Evolutionary conservation across 2,113 vertebrate genomes (phyloP).

Genomic region (Agelaius phoeniceus): DNA sequence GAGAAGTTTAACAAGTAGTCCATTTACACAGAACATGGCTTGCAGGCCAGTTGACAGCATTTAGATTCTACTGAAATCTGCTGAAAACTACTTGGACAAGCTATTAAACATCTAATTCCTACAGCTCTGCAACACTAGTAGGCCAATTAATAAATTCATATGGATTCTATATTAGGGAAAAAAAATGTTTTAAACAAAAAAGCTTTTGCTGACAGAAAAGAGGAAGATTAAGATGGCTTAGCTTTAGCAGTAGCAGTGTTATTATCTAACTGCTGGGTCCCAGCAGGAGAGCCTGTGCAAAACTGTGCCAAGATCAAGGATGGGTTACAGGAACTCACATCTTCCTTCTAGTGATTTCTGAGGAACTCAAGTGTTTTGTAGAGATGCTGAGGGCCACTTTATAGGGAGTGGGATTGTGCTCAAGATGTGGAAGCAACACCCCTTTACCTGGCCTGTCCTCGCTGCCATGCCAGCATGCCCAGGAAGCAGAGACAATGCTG

Average conservation of each 20-base stretch:
- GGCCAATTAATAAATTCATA: background rate
- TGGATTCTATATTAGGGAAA: background rate
- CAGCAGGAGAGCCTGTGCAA: background rate
- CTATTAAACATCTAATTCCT: background rate
- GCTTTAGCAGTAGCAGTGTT: background rate
- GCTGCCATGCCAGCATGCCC: fast-evolving
- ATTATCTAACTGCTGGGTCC: background rate
- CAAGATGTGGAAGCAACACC: background rate
- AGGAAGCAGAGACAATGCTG: fast-evolving
- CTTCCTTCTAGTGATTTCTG: background rate
- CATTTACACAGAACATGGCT: background rate
- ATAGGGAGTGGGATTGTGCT: background rate
- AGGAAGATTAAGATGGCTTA: background rate
- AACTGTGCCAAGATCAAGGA: background rate
- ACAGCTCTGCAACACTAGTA: background rate
- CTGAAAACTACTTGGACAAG: background rate
- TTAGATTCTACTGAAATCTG: background rate
- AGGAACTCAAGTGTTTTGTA: background rate
- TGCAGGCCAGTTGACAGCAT: background rate
- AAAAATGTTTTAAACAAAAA: background rate
- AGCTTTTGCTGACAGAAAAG: background rate
- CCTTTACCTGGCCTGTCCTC: background rate
- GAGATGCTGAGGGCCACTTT: background rate
- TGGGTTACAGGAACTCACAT: fast-evolving
- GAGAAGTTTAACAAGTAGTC: background rate